phyloP scores from a whole-genome alignment of 2,113 vertebrate genomes.

The Orcinus orca region DNA sequence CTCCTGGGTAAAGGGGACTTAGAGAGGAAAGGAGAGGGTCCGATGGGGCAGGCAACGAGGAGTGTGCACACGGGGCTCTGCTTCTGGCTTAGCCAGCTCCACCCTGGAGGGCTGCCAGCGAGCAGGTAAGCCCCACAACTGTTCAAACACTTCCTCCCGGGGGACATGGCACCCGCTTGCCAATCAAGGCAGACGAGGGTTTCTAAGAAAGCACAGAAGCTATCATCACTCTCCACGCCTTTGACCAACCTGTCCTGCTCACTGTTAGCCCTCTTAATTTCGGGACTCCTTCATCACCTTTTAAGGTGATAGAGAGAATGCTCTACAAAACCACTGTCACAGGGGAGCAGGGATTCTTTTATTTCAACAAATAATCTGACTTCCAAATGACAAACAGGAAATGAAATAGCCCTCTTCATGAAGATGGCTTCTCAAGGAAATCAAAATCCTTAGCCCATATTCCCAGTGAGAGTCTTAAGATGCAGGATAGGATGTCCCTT shows the following conservation, averaged over 20 bases:
- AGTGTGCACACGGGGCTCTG: neutral
- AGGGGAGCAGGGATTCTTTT: neutral
- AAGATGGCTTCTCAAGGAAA: neutral
- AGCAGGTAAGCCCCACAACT: too few relatives aligned
- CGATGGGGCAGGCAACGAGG: neutral
- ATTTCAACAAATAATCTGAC: neutral
- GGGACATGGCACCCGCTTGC: accelerated
- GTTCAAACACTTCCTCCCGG: neutral
- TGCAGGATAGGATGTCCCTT: neutral
- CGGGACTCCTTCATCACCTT: neutral
- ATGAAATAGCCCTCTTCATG: neutral
- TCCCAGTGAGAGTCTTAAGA: neutral
- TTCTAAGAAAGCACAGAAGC: neutral
- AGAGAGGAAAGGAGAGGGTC: neutral
- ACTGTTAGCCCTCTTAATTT: neutral
- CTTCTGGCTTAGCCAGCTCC: neutral
- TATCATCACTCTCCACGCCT: neutral
- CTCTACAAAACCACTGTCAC: neutral
- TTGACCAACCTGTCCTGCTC: neutral
- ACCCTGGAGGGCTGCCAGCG: neutral
- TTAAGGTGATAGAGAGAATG: neutral
- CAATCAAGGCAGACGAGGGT: neutral
- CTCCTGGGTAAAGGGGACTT: neutral
- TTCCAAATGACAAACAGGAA: neutral
- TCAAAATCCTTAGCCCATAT: neutral